Evolutionary conservation across 2,888 invertebrate species (phyloP), one percentile per base, ranked within the genome.

Genomic region (Ectobius pallidus): DNA sequence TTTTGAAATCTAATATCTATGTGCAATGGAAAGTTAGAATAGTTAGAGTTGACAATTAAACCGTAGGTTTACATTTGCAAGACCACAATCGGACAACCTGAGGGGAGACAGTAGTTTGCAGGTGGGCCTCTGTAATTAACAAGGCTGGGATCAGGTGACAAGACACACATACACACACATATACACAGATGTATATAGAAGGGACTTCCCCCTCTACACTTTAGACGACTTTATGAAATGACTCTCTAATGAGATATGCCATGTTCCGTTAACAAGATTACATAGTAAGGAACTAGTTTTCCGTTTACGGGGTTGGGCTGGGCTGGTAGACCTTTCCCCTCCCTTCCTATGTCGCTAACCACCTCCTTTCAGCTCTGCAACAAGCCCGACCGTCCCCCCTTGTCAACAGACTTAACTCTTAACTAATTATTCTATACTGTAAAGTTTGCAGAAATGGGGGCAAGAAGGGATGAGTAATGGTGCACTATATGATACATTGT

Each of bases 381-480:
- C 49, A 49, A 49, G 49, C 49, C 49, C 3, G 22, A n/a, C n/a
- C n/a, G n/a, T n/a, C n/a, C n/a, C 18, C 49, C 49, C 49, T 49
- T 49, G 49, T 49, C 49, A 49, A 49, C 49, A 49, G 49, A 49
- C 62, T 34, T 32, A n/a, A 62, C 62, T 62, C 62, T 62, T 62
- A 62, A 39, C 62, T 62, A 62, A 62, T 34, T 62, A 62, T 9
- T 20, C 32, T 9, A 20, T 18, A 14, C 34, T 9, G 34, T 34
- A 62, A 62, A 62, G 34, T 62, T 62, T 39, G 11, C 62, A n/a
- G n/a, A n/a, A n/a, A n/a, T n/a, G n/a, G n/a, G n/a, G n/a, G n/a
- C n/a, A n/a, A n/a, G n/a, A n/a, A n/a, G n/a, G n/a, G n/a, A n/a
- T n/a, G n/a, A n/a, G n/a, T n/a, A n/a, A n/a, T n/a, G n/a, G n/a